Conservation (phyloP, 2,113 vertebrate species). For the Mesembrinibis cayennensis region DNA sequence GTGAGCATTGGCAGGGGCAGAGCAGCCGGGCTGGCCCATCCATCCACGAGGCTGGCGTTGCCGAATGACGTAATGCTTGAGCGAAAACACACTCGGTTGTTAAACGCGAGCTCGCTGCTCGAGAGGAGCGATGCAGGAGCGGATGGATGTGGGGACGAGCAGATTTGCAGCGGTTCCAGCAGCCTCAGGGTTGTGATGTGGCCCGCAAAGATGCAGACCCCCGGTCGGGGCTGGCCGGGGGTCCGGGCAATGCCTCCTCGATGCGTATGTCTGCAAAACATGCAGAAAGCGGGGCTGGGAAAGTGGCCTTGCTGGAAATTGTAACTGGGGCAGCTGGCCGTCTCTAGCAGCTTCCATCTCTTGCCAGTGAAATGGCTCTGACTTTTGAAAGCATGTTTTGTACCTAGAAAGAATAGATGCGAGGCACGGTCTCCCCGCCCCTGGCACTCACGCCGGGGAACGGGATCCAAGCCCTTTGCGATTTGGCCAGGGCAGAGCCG, state of each 20-base stretch:
- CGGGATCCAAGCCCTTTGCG: constrained; percentile 10
- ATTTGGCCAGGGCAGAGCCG: not conserved
- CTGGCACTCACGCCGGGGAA: not conserved
- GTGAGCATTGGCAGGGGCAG: not conserved
- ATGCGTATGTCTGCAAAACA: not conserved
- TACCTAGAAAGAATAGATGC: constrained; percentile 57
- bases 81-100: not conserved
- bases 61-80: not conserved
- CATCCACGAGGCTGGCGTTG: not conserved
- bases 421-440: constrained; percentile 27
- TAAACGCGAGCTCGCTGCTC: not conserved
- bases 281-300: not conserved
- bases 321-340: constrained; percentile 17
- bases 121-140: not conserved
- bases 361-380: constrained; percentile 16
- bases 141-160: not conserved
- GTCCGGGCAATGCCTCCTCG: not conserved
- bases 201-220: not conserved
- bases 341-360: not conserved
- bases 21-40: not conserved
- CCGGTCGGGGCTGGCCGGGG: not conserved
- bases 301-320: not conserved
- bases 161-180: not conserved
- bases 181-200: not conserved
- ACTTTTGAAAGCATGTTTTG: constrained; percentile 35